A percentile compares a stretch with the other conserved stretches of the same genome.
phyloP scores from a whole-genome alignment of 64 coral and sea anemone species.

The Montipora sp. region DNA sequence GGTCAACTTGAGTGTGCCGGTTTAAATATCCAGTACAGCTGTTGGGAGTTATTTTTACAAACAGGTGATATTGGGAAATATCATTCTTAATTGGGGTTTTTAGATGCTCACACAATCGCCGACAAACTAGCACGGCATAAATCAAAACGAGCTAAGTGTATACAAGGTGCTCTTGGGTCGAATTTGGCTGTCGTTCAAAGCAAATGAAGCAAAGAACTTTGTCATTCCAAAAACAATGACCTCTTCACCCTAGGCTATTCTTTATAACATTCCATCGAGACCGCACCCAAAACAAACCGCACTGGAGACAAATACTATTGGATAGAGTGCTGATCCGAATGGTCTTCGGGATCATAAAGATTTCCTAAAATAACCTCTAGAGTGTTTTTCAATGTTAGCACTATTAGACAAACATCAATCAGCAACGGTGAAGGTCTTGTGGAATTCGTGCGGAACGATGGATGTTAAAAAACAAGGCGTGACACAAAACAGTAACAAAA shows the following conservation, averaged over 20 bases:
- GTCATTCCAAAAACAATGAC: background rate
- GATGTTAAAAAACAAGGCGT: slow-evolving; percentile 1
- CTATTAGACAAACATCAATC: slow-evolving; percentile 29
- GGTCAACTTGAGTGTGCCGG: background rate
- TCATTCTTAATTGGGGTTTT: background rate
- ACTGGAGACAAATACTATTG: background rate
- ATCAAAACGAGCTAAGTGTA: background rate
- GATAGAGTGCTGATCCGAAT: background rate
- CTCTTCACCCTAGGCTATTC: background rate
- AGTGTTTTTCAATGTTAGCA: slow-evolving; percentile 31
- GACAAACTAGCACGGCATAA: background rate
- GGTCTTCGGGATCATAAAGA: slow-evolving; percentile 4
- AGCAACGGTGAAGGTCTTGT: background rate
- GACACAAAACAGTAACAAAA: background rate
- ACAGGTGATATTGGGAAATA: background rate
- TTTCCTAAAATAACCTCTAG: slow-evolving; percentile 22
- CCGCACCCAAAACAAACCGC: slow-evolving; percentile 48
- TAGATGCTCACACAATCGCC: background rate
- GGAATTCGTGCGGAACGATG: slow-evolving; percentile 20
- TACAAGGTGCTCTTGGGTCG: background rate
- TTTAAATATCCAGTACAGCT: background rate
- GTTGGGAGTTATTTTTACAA: background rate
- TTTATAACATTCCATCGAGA: slow-evolving; percentile 10
- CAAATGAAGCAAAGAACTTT: background rate
- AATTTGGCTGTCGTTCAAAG: slow-evolving; percentile 1